Evolutionary conservation across 2,888 invertebrate species (phyloP), one percentile per base, ranked within the genome.

Genomic region (Noctua fimbriata): DNA sequence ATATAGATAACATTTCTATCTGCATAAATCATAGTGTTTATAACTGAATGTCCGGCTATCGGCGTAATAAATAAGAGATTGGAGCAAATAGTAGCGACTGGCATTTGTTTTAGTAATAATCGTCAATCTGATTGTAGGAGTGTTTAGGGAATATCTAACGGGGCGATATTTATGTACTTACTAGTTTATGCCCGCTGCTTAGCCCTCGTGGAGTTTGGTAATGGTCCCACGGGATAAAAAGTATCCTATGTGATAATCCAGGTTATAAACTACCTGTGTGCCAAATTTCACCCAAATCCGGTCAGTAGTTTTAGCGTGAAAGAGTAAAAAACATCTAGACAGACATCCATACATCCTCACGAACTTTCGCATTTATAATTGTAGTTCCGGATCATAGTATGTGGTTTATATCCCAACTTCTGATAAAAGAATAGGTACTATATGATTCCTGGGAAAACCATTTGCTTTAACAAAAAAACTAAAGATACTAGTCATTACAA

Each of bases 1-100:
- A 88, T 69, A 76, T 88, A 83, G 88, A 88, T 88, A 88, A 72
- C 14, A 71, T 16, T 52, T 9, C 67, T 32, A 60, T 10, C 36
- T 73, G 69, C 79, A 79, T 63, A 79, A 80, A 71, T 74, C 41
- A 74, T 60, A 69, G 66, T 63, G 55, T 18, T 78, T 69, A 75
- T 87, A 86, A 86, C 78, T 83, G 80, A 87, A 87, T 66, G 65
- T 74, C 55, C 5, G 7, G n/a, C 41, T 83, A 78, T 83, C 67
- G 16, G 10, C 14, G 63, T 14, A 21, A 69, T 84, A 73, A 86
- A 78, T 86, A 71, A 66, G 32, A 67, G 49, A 79, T 67, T 74
- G 82, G 41, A 69, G 71, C 28, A 32, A 73, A 69, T 66, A 65
- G 47, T n/a, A 36, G 55, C 18, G 12, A 69, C 24, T 76, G 73